phyloP scores from a whole-genome alignment of 2,888 invertebrate genomes.

The Chironomus tentans region DNA sequence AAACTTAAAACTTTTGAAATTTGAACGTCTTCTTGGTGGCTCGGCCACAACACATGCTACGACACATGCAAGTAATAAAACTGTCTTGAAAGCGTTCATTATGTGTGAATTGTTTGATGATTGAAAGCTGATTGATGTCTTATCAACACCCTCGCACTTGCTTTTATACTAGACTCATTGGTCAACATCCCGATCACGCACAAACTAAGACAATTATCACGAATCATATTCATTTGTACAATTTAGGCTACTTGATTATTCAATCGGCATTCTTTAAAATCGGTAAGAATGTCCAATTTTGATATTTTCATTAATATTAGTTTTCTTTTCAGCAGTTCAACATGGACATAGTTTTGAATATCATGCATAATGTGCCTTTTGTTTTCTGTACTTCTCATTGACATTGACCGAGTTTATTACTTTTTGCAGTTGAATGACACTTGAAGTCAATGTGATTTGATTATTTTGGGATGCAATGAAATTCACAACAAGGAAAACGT shows the following conservation, averaged over 20 bases:
- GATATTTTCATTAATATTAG: neutral
- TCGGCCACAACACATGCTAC: neutral
- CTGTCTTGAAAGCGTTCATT: constrained; percentile 4
- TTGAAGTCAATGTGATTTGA: neutral
- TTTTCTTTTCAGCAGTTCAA: neutral
- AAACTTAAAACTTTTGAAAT: neutral
- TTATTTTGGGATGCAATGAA: neutral
- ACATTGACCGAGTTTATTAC: constrained; percentile 13
- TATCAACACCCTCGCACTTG: constrained; percentile 10
- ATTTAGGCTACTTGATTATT: constrained; percentile 7
- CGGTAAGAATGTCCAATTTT: neutral
- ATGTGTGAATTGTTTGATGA: neutral
- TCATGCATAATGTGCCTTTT: neutral
- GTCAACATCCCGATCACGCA: neutral
- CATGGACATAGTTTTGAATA: neutral
- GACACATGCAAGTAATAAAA: neutral
- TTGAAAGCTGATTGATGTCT: constrained; percentile 17
- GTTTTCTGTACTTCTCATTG: neutral
- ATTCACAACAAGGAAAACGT: neutral
- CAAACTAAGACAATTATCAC: neutral
- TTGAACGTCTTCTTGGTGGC: constrained; percentile 7
- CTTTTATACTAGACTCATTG: constrained; percentile 10
- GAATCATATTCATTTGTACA: neutral
- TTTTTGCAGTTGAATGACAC: neutral
- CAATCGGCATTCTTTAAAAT: neutral